Evolutionary conservation across 2,113 vertebrate genomes (phyloP).

Genomic region (Butorides virescens): DNA sequence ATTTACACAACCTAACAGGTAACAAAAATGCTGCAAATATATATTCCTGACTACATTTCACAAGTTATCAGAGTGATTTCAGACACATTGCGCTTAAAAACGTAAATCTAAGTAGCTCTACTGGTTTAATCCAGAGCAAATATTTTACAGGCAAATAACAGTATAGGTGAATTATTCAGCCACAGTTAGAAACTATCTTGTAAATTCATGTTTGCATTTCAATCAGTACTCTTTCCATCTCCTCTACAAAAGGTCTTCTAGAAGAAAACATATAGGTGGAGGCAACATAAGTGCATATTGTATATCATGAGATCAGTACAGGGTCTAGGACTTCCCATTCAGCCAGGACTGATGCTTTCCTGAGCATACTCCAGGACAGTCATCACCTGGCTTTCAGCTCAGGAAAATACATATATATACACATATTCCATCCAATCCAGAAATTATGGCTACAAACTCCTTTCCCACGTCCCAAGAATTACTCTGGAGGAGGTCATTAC

Average conservation of each 20-base stretch:
- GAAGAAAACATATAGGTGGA: background rate
- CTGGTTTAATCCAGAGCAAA: background rate
- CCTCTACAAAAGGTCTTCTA: background rate
- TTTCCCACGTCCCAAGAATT: background rate
- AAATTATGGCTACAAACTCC: background rate
- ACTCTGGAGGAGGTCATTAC: background rate
- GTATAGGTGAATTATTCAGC: background rate
- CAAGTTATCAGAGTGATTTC: background rate
- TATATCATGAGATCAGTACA: fast-evolving
- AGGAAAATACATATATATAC: background rate
- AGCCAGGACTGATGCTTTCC: background rate
- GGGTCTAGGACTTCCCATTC: background rate
- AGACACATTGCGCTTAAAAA: background rate
- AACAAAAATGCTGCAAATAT: background rate
- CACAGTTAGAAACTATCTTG: background rate
- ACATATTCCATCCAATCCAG: background rate
- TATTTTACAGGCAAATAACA: background rate
- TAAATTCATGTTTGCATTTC: background rate
- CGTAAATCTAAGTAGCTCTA: background rate
- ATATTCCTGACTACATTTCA: background rate
- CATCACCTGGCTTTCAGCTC: background rate
- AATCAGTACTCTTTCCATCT: background rate
- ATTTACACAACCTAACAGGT: background rate
- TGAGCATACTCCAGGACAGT: background rate
- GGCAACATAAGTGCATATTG: fast-evolving